These are phyloP conservation scores for Campylomormyrus tamandua DNA, from an alignment of 2,113 vertebrate species.

Conservation along the genomic window DNA sequence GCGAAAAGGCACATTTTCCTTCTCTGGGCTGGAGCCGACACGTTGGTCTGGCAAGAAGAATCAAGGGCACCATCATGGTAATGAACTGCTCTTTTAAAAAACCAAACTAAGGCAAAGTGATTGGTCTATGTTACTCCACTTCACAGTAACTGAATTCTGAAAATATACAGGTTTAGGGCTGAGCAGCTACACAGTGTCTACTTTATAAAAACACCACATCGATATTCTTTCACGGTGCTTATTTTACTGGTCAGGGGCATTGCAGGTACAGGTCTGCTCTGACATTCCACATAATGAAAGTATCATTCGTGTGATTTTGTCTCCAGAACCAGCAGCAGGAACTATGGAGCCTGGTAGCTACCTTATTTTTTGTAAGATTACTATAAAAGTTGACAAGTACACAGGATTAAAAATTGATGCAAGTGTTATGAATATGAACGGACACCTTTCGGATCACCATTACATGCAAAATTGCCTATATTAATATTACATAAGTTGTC, in stretches of 20 bases:
- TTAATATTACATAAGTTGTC: no score
- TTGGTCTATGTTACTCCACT: not conserved
- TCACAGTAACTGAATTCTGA: not conserved
- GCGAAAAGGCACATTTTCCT: constrained; percentile 99
- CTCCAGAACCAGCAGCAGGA: not conserved
- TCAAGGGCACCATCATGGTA: not conserved
- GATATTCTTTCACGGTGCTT: not conserved
- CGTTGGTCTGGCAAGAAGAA: constrained; percentile 75
- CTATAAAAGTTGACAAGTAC: no score
- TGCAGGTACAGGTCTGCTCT: not conserved
- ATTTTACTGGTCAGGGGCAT: not conserved
- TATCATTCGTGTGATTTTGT: not conserved
- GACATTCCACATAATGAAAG: not conserved
- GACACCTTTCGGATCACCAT: not conserved
- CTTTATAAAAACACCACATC: not conserved
- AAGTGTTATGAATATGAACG: no score
- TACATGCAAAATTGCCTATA: not conserved
- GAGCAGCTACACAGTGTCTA: not conserved
- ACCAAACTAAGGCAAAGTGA: not conserved
- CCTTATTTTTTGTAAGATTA: not conserved
- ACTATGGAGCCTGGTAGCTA: not conserved
- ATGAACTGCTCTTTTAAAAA: not conserved
- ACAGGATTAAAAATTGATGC: no score
- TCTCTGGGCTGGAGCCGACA: constrained; percentile 92
- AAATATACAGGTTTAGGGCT: not conserved